Evolutionary conservation across 2,113 vertebrate genomes (phyloP).

Genomic region (Hymenochirus boettgeri): DNA sequence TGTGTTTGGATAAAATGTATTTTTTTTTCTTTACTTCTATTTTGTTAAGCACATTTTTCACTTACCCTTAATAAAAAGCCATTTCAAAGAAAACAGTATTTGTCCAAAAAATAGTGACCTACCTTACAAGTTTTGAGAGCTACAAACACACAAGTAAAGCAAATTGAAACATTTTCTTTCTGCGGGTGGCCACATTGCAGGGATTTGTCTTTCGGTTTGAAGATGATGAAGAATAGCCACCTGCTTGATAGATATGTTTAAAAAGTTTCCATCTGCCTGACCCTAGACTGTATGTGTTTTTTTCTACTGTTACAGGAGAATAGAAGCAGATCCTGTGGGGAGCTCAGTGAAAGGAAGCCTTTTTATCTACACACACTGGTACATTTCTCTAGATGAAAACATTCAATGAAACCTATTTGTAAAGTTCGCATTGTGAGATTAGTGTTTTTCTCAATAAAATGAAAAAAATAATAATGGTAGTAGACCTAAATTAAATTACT

Average conservation of each 20-base stretch:
- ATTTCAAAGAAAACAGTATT: conserved; percentile 26
- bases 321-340: conserved; percentile 28
- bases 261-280: conserved; percentile 34
- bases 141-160: conserved; percentile 20
- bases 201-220: conserved; percentile 27
- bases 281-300: conserved; percentile 30
- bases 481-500: too few species aligned
- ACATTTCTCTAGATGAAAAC: conserved; percentile 28
- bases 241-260: conserved; percentile 32
- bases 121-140: conserved; percentile 24
- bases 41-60: conserved; percentile 17
- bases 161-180: conserved; percentile 35
- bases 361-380: conserved; percentile 19
- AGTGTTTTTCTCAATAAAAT: too few species aligned
- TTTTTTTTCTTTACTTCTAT: conserved; percentile 1
- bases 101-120: conserved; percentile 25
- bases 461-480: too few species aligned
- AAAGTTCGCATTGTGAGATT: conserved; percentile 55
- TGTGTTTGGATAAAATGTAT: neutral
- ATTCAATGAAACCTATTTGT: conserved; percentile 44
- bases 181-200: conserved; percentile 34
- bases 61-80: conserved; percentile 20
- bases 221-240: conserved; percentile 35
- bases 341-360: conserved; percentile 16
- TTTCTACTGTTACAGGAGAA: conserved; percentile 18